Base-by-base conservation (phyloP, 2,888 invertebrate species). In the Ceraclea dissimilis region DNA sequence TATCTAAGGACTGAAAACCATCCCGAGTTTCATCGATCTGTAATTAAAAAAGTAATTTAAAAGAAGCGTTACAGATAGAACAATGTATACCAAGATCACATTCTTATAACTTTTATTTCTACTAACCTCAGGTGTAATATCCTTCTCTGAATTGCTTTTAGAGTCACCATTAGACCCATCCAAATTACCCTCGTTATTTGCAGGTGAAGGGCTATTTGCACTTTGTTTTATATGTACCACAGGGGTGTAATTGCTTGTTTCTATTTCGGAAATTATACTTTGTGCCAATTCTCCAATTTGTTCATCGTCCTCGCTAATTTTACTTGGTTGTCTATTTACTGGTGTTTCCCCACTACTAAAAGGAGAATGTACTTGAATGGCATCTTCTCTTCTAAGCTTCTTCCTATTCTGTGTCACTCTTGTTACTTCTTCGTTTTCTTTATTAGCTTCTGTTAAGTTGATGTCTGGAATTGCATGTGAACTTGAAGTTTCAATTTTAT, bases 281-380 rank as follows among this genome's bases (percentile, higher is more conserved):
- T 58, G 56, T 6, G 60, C 62, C 17, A 62, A 53, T 31, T 62
- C 62, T 5, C 62, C 60, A 19, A 62, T 62, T 20, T 56, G 58
- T 52, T 76, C 75, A 2, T 70, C 64, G 55, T 75, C 77, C 63
- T 76, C 77, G 58, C 77, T 78, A 56, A 73, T 65, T 65, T 75
- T 77, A 6, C 73, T 73, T 60, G 76, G 75, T 58, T 75, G 74
- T 62, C 74, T 64, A 72, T 76, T 2, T 74, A 74, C 50, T n/a
- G 54, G 49, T 11, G 56, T 57, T 43, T 62, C 62, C 4, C 58
- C 60, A 44, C 62, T 62, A 44, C 62, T 62, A 5, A 77, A 60
- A 2, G 78, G 78, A 4, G 78, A 75, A 55, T 75, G 66, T 8
- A 77, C 74, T 63, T 78, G 78, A 54, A 78, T 68, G n/a, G 78